Base-by-base conservation (phyloP, 2,113 vertebrate genomes). In the Heteronetta atricapilla region DNA sequence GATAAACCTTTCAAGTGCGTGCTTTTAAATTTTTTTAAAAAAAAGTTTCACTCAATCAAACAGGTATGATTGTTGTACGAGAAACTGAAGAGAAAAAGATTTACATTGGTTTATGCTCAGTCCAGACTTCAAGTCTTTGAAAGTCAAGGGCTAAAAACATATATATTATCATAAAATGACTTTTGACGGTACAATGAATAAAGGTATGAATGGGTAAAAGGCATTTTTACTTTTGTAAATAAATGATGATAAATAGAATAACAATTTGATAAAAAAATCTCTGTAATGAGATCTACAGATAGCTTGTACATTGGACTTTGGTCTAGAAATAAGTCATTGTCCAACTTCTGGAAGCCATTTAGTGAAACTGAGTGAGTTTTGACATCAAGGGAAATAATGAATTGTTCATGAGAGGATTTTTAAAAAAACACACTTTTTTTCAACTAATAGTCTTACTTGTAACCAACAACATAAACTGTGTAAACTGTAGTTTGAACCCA, bases 401-500 rank as follows among this genome's bases (percentile, higher is more conserved):
- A 28, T 80, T 53, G 4, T 58, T 70, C 20, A 44, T 63, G 76
- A 66, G 36, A 70, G 53, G 19, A 46, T 73, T 46, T 46, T 58
- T 19, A 66, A 25, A 72, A 26, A 44, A 31, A 46, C 3, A 44
- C 44, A 46, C 4, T 31, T n/a, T 40, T 50, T 52, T 52, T 52
- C 50, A 50, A 63, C 14, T 67, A 20, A 3, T 46, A 25, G 21
- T 46, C 20, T 67, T 53, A n/a, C 4, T 58, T 76, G 26, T 50
- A 59, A 86, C 70, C 5, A 34, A 2, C 13, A 78, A 16, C 25
- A 80, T 25, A 74, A n/a, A n/a, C n/a, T n/a, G 12, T 86, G 34
- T 94, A 91, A 91, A 93, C 67, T 69, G 28, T 73, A 64, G 34
- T 62, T 91, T 88, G 86, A 88, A 82, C 31, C 17, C 82, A 16